A percentile compares a stretch with the other conserved stretches of the same genome.
phyloP scores from a whole-genome alignment of 2,113 vertebrate species.

The Ptilonorhynchus violaceus region DNA sequence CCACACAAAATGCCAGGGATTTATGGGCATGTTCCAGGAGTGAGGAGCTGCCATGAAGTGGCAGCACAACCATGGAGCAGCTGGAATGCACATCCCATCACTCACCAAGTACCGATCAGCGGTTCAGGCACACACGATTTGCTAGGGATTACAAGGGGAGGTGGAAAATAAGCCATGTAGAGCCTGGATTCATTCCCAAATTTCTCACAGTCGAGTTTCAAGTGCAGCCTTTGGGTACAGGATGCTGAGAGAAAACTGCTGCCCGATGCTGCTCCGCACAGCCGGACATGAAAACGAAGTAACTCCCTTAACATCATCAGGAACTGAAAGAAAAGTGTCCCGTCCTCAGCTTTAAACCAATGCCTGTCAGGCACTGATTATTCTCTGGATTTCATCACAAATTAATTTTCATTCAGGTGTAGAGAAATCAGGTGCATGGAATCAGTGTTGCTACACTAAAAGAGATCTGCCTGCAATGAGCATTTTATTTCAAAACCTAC shows the following conservation, averaged over 20 bases:
- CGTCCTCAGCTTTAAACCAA: not conserved
- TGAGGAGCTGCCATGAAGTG: not conserved
- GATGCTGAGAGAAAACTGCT: not conserved
- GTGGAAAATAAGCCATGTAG: not conserved
- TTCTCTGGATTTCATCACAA: not conserved
- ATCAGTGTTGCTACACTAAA: not conserved
- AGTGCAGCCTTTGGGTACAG: fast-evolving
- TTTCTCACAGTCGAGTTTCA: not conserved
- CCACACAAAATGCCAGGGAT: not conserved
- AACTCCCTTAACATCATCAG: not conserved
- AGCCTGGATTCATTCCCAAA: not conserved
- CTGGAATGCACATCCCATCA: fast-evolving
- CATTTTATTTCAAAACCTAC: not conserved
- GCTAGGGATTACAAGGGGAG: not conserved
- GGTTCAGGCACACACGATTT: fast-evolving
- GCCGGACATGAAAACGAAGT: not conserved
- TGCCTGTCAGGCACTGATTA: not conserved
- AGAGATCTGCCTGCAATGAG: not conserved
- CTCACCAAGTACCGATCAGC: not conserved
- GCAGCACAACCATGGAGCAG: not conserved
- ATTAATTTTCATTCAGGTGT: not conserved
- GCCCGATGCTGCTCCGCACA: not conserved
- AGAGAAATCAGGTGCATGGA: not conserved
- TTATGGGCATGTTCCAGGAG: not conserved
- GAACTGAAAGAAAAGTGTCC: not conserved